Base-by-base conservation (phyloP, 2,113 vertebrate genomes). In the Cisticola juncidis region DNA sequence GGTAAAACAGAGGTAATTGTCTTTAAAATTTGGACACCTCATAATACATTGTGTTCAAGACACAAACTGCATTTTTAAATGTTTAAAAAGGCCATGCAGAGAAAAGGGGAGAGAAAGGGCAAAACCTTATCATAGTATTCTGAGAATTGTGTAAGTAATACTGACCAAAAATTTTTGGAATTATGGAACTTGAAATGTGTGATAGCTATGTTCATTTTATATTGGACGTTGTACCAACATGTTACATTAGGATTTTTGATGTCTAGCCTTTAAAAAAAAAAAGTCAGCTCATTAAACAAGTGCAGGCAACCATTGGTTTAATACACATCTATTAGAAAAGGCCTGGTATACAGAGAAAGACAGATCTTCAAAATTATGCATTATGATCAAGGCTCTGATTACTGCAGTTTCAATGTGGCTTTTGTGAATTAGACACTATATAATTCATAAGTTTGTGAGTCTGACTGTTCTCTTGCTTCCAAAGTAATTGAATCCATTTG, bases 401-500 rank as follows among this genome's bases (percentile, higher is more conserved):
- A 29, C 44, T 53, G 40, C n/a, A 56, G 20, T 85, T 91, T 84
- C 53, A 71, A 21, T 29, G 1, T 36, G 26, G 26, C 51, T 71
- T 56, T 90, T 95, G 85, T 93, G 90, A 60, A 48, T 69, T 78
- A 76, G 53, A 79, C 81, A 90, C 31, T 81, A 57, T 53, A 87
- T 85, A 76, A 80, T 85, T 95, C 66, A 92, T 70, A 36, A 81
- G 53, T 31, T 56, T 93, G 76, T 90, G 88, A 69, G 17, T 79
- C 50, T 91, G 31, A 51, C 57, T 93, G 78, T 71, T 62, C 44
- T 25, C 15, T 85, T 91, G 45, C 50, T 78, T 73, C 33, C 44
- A 53, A 29, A 96, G 19, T 82, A 90, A 56, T 58, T 74, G 64
- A 90, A 58, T 56, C 20, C n/a, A 24, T 85, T 74, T 92, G 50